phyloP scores from a whole-genome alignment of 1,140 invertebrate species.

The Parapsyche elsis region DNA sequence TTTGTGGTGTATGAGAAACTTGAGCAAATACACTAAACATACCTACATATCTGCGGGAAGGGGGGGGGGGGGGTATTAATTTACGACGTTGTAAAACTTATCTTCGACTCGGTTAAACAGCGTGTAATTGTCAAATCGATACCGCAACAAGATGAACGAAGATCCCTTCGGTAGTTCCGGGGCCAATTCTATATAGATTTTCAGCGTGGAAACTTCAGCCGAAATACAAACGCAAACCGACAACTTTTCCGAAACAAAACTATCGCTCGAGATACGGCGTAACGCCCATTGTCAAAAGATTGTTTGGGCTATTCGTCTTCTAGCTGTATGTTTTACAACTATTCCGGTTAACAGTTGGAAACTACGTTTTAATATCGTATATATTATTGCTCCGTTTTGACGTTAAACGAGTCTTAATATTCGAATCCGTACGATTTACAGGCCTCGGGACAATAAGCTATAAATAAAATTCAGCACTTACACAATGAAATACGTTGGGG shows the following conservation, averaged over 20 bases:
- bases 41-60: too few relatives aligned
- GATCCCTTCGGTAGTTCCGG: not conserved
- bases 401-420: conserved; percentile 24
- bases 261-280: not conserved
- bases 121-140: conserved; percentile 37
- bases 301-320: conserved; percentile 2
- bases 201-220: not conserved
- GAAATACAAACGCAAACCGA: not conserved
- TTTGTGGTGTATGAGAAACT: too few relatives aligned
- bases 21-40: too few relatives aligned
- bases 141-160: conserved; percentile 33
- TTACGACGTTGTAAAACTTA: conserved; percentile 24
- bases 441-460: not conserved
- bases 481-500: too few relatives aligned
- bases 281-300: conserved; percentile 5
- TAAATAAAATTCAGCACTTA: too few relatives aligned
- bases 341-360: not conserved
- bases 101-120: conserved; percentile 26
- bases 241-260: not conserved
- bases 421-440: conserved; percentile 5
- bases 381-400: conserved; percentile 17
- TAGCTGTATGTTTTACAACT: not conserved
- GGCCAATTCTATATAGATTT: not conserved
- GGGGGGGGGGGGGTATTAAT: not conserved
- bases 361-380: conserved; percentile 28